phyloP scores from a whole-genome alignment of 2,888 invertebrate species.

The Chalcosyrphus nemorum region DNA sequence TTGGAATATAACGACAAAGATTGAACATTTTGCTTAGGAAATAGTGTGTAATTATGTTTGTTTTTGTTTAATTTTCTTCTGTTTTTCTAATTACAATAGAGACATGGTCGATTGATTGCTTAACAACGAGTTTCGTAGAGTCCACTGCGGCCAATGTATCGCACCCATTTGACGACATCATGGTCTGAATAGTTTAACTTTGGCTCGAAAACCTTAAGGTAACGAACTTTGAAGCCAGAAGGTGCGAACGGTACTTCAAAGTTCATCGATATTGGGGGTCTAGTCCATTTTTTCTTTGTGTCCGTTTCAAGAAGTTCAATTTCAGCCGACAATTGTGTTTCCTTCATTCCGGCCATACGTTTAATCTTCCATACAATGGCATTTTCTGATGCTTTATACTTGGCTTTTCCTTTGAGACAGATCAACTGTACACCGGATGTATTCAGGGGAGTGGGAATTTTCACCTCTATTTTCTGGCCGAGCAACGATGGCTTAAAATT shows the following conservation, averaged over 20 bases:
- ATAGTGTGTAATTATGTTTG: conserved; percentile 57
- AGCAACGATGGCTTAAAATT: conserved; percentile 99
- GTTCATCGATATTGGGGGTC: conserved; percentile 99
- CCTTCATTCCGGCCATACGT: conserved; percentile 99
- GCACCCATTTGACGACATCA: conserved; percentile 99
- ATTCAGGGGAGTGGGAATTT: conserved; percentile 99
- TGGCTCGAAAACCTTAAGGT: conserved; percentile 99
- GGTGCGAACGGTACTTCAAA: conserved; percentile 99
- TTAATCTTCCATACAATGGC: conserved; percentile 99
- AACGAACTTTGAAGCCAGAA: conserved; percentile 99
- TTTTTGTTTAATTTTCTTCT: conserved; percentile 23
- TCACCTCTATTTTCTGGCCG: conserved; percentile 99
- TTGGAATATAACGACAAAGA: conserved; percentile 68
- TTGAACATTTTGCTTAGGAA: conserved; percentile 70
- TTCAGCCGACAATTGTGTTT: conserved; percentile 99
- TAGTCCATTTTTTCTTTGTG: conserved; percentile 99
- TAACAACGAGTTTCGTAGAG: conserved; percentile 99
- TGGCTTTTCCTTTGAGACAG: conserved; percentile 99
- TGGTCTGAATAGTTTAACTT: conserved; percentile 99
- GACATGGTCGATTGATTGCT: conserved; percentile 71
- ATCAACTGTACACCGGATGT: conserved; percentile 99
- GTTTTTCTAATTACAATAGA: conserved; percentile 44
- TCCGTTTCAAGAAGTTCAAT: conserved; percentile 99
- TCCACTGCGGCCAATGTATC: conserved; percentile 99
- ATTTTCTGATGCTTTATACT: conserved; percentile 99